phyloP scores from a whole-genome alignment of 2,797 vertebrate species.

The Thalassophryne amazonica region DNA sequence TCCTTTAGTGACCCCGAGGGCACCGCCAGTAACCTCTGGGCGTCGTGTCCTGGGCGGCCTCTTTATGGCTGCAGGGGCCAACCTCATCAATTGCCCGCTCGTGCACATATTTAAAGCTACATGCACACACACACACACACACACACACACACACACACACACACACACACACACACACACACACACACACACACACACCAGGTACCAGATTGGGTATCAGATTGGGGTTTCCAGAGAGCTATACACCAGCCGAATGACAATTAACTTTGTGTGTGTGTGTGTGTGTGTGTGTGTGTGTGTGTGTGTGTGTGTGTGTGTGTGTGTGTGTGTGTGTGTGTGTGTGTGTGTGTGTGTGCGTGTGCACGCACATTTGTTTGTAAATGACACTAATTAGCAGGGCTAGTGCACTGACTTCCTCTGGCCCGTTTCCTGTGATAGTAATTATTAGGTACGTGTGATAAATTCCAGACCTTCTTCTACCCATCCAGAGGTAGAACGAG shows the following conservation, averaged over 20 bases:
- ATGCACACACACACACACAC: conserved; percentile 5
- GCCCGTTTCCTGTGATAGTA: conserved; percentile 77
- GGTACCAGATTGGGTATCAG: too few relatives aligned
- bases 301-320: conserved; percentile 16
- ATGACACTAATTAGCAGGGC: conserved; percentile 73
- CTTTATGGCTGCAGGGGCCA: conserved; percentile 48
- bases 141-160: conserved; percentile 3
- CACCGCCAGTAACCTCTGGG: conserved; percentile 43
- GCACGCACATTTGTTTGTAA: conserved; percentile 53
- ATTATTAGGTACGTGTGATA: conserved; percentile 81
- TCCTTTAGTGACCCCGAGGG: conserved; percentile 53
- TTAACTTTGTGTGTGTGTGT: conserved; percentile 38
- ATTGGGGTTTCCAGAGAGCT: conserved; percentile 35
- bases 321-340: conserved; percentile 6
- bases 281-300: conserved; percentile 16
- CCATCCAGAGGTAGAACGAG: conserved; percentile 34
- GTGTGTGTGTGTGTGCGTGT: not conserved
- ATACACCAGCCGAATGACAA: conserved; percentile 53
- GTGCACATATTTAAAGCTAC: conserved; percentile 10
- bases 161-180: conserved; percentile 12
- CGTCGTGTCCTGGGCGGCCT: conserved; percentile 32
- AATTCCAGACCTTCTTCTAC: conserved; percentile 70
- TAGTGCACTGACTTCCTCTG: conserved; percentile 68
- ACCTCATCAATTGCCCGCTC: conserved; percentile 58
- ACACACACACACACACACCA: conserved; percentile 7